Conservation (phyloP, 1,140 invertebrate genomes). For the Anthonomus grandis region DNA sequence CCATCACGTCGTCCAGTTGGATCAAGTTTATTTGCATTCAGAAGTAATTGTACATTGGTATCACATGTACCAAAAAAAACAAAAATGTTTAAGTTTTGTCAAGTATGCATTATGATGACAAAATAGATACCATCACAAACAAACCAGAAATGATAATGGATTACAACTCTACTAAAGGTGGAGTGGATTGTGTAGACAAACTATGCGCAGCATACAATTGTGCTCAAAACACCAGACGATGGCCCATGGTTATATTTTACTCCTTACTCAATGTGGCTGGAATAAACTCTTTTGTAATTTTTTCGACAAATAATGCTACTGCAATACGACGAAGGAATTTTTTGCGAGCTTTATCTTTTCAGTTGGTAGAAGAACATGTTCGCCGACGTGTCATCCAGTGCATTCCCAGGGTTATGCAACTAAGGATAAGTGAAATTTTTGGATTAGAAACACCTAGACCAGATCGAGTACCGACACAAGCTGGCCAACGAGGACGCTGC, state of each 20-base stretch:
- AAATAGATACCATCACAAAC: conserved; percentile 25
- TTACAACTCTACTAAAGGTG: conserved; percentile 51
- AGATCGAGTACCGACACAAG: too few species aligned
- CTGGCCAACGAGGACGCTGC: too few species aligned
- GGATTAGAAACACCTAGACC: too few species aligned
- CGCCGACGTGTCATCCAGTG: too few species aligned
- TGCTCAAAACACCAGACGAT: conserved; percentile 14
- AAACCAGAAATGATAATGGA: conserved; percentile 27
- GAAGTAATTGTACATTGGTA: conserved; percentile 20
- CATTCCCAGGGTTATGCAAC: too few species aligned
- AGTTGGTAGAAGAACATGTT: too few species aligned
- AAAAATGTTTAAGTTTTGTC: conserved; percentile 37
- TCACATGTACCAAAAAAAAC: conserved; percentile 34
- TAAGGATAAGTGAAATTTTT: too few species aligned
- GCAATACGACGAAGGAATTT: too few species aligned
- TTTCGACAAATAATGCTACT: too few species aligned
- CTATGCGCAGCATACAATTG: conserved; percentile 44
- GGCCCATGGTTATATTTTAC: conserved; percentile 25
- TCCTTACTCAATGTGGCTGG: conserved; percentile 34
- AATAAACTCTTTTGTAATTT: conserved; percentile 50
- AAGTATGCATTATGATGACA: conserved; percentile 30
- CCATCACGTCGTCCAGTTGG: conserved; percentile 10
- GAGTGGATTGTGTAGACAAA: conserved; percentile 50
- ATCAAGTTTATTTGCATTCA: conserved; percentile 27
- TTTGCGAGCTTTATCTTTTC: too few species aligned